These are phyloP conservation scores for Cladopsammia gracilis DNA, from an alignment of 64 coral and sea anemone genomes.

Conservation along the genomic window DNA sequence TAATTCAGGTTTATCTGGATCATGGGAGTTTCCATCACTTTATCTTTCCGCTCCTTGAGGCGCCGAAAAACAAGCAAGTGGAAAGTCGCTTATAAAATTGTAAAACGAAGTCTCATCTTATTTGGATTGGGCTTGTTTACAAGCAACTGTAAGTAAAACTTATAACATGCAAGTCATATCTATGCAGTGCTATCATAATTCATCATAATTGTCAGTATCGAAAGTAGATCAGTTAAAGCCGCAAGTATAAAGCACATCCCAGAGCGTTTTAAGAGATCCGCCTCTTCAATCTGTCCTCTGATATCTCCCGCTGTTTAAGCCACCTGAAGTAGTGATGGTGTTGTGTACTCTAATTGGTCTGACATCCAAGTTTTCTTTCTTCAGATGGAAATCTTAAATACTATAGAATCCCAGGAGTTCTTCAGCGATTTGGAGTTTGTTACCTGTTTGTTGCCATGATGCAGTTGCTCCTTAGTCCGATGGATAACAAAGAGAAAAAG, in stretches of 20 bases:
- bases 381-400: conserved; percentile 63
- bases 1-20: conserved; percentile 95
- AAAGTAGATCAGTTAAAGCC: no score
- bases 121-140: conserved; percentile 90
- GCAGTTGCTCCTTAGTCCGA: conserved; percentile 60
- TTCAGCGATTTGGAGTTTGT: conserved; percentile 80
- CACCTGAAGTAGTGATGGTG: no score
- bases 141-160: conserved; percentile 94
- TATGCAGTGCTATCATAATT: no score
- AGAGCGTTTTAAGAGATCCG: no score
- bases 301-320: no score
- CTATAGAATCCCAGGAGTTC: conserved; percentile 83
- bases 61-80: conserved; percentile 61
- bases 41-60: conserved; percentile 91
- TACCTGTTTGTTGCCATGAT: conserved; percentile 78
- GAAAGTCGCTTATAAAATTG: conserved; percentile 76
- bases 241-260: no score
- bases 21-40: conserved; percentile 95
- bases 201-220: no score
- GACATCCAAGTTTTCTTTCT: background rate
- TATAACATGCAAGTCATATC: no score
- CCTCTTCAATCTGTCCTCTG: no score
- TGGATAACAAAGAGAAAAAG: conserved; percentile 24
- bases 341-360: no score
- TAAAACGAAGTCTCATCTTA: conserved; percentile 90